These are phyloP conservation scores for Macrosiphum euphorbiae DNA, from an alignment of 2,888 invertebrate genomes.

Conservation along the genomic window DNA sequence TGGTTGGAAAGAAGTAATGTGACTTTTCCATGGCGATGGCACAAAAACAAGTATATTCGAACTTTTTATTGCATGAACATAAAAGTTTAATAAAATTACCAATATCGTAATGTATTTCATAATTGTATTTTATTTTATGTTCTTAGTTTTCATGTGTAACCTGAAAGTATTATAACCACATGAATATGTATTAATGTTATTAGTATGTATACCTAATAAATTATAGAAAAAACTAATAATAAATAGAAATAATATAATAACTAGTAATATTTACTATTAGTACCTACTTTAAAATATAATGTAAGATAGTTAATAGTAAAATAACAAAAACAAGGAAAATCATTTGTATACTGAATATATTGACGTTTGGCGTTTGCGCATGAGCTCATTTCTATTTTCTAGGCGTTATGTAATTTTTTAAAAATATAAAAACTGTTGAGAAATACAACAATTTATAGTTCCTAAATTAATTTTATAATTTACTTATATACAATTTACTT, in stretches of 20 bases:
- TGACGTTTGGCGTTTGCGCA: neutral
- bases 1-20: constrained; percentile 42
- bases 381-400: neutral
- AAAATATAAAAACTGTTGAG: neutral
- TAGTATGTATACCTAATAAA: neutral
- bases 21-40: constrained; percentile 61
- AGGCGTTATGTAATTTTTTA: neutral
- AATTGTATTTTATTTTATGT: neutral
- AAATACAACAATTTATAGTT: neutral
- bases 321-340: neutral
- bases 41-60: constrained; percentile 44
- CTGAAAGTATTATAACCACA: constrained; percentile 18
- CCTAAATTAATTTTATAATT: neutral
- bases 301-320: neutral
- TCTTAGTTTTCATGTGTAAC: neutral
- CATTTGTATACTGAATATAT: neutral
- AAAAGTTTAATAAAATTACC: neutral
- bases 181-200: neutral
- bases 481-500: neutral
- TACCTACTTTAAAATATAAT: neutral
- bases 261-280: neutral
- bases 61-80: constrained; percentile 16
- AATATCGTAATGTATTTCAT: constrained; percentile 36
- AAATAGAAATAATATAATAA: too few relatives aligned
- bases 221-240: neutral